These are phyloP conservation scores for Drosophila bocki DNA, from an alignment of 1,140 invertebrate species.

Conservation along the genomic window DNA sequence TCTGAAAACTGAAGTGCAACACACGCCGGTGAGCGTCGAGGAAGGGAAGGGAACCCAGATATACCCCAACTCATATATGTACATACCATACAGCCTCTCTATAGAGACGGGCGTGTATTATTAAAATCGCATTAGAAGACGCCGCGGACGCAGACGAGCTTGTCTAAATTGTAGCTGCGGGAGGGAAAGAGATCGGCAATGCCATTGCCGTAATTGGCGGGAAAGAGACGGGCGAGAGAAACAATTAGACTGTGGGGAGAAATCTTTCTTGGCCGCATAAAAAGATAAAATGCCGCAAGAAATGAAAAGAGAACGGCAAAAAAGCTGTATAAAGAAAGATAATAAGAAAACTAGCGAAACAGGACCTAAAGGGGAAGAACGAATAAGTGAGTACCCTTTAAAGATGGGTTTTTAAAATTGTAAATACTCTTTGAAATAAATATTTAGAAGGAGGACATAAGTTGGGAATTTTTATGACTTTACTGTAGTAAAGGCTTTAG, in stretches of 20 bases:
- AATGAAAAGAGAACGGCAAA: slow-evolving; percentile 30
- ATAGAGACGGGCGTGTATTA: slow-evolving; percentile 79
- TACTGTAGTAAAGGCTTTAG: not conserved
- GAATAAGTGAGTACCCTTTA: not conserved
- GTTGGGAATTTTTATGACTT: no score
- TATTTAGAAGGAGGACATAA: not conserved
- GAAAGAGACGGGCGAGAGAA: slow-evolving; percentile 36
- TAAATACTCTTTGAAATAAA: not conserved
- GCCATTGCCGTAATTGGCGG: slow-evolving; percentile 4
- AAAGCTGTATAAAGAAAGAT: slow-evolving; percentile 19
- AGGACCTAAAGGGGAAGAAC: slow-evolving; percentile 11
- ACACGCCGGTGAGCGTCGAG: slow-evolving; percentile 7
- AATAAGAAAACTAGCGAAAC: slow-evolving; percentile 14
- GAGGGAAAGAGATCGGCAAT: slow-evolving; percentile 5
- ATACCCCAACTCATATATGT: not conserved
- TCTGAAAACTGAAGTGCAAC: slow-evolving; percentile 72
- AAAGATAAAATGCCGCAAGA: slow-evolving; percentile 53
- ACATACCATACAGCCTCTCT: slow-evolving; percentile 28
- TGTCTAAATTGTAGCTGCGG: slow-evolving; percentile 72
- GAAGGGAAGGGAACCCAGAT: slow-evolving; percentile 8
- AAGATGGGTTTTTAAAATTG: not conserved
- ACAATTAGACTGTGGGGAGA: slow-evolving; percentile 75
- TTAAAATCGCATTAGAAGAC: slow-evolving; percentile 84
- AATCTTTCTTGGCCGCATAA: slow-evolving; percentile 53
- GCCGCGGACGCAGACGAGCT: slow-evolving; percentile 59